Base-by-base conservation (phyloP, 2,888 invertebrate genomes). In the Pterostichus niger region DNA sequence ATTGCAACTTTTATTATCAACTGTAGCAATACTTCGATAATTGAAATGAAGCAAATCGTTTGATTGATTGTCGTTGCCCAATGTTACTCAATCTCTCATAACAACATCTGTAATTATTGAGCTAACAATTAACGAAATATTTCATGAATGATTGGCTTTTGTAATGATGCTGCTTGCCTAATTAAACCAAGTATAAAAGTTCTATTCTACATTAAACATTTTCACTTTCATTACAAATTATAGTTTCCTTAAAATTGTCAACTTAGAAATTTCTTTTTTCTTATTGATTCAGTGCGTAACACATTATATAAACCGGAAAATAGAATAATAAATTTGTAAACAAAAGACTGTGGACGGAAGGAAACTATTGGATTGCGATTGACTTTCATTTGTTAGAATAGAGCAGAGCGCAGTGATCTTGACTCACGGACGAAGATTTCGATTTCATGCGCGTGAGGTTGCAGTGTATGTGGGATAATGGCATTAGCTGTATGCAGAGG, bases 41-140 rank as follows among this genome's bases (percentile, higher is more conserved):
- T 49, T 49, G 49, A 40, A 40, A 40, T 40, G 24, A 64, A 64
- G 35, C 64, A 64, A 64, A 33, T 64, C 31, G n/a, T 59, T 59
- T 11, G 11, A n/a, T 13, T 35, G n/a, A 64, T 64, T 35, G 24
- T 64, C 33, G n/a, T 64, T 64, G 35, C 64, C n/a, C n/a, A 64
- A 64, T 64, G 13, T 64, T 64, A 35, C 13, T 35, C 64, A 64
- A 64, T 64, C 35, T 13, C 11, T 6, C 5, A 1, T 10, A 59
- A 35, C 40, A 33, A 64, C 64, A 33, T 40, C 40, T 6, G 9
- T 71, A 71, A 71, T 71, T 71, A 44, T 15, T 15, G 13, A 15
- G 44, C 64, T 13, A 64, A 64, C 33, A 76, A 76, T 76, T 76
- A 52, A 33, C 76, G 40, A 76, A 56, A 54, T 56, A 76, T 31